These are phyloP conservation scores for Corbicula japonica DNA, from an alignment of 2,888 invertebrate species.

Conservation along the genomic window DNA sequence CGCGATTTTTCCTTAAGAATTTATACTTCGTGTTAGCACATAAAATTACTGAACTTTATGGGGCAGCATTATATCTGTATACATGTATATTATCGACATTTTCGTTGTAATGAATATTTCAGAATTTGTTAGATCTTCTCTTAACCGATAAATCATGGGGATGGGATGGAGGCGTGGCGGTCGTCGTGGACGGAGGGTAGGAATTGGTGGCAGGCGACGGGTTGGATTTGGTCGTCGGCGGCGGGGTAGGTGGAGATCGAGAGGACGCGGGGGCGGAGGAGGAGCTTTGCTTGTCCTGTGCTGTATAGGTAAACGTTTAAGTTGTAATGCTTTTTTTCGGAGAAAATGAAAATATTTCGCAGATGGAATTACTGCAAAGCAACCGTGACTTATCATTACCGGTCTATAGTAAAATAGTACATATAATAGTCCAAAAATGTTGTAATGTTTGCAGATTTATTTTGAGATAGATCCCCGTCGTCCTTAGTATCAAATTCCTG, in stretches of 20 bases:
- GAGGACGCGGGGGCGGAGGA: not conserved
- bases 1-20: too few relatives aligned
- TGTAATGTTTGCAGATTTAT: not conserved
- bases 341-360: too few relatives aligned
- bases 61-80: too few relatives aligned
- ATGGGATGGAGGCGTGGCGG: conserved; percentile 1
- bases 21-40: too few relatives aligned
- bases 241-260: not conserved
- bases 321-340: too few relatives aligned
- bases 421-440: not conserved
- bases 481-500: not conserved
- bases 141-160: conserved; percentile 5
- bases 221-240: not conserved
- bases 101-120: too few relatives aligned
- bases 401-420: not conserved
- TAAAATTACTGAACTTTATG: too few relatives aligned
- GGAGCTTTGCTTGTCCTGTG: not conserved
- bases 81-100: too few relatives aligned
- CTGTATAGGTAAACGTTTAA: conserved; percentile 7
- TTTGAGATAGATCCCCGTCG: not conserved
- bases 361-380: not conserved
- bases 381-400: not conserved
- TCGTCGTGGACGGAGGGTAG: not conserved
- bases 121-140: too few relatives aligned
- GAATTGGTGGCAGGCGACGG: not conserved